These are phyloP conservation scores for Hoplostethus atlanticus DNA, from an alignment of 2,797 vertebrate genomes.

Conservation along the genomic window DNA sequence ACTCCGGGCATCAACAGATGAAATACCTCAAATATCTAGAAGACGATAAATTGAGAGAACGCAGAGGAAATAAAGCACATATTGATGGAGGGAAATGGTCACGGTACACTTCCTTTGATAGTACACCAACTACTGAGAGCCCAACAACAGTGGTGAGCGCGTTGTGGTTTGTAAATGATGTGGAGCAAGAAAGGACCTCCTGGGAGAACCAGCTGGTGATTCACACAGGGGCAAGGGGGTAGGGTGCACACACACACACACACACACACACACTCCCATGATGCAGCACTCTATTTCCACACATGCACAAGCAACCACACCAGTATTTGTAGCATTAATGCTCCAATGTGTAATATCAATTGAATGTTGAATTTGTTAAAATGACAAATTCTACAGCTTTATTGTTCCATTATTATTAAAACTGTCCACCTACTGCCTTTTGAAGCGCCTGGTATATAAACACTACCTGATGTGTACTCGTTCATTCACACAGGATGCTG, in stretches of 20 bases:
- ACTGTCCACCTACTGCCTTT: no score
- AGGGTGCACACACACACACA: not conserved
- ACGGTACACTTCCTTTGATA: not conserved
- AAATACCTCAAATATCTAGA: not conserved
- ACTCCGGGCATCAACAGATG: not conserved
- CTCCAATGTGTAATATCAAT: no score
- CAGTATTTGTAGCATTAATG: no score
- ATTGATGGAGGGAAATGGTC: not conserved
- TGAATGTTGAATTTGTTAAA: no score
- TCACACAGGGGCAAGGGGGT: constrained; percentile 24
- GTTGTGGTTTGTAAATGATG: constrained; percentile 20
- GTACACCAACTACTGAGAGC: not conserved
- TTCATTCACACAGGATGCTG: not conserved
- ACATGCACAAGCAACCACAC: not conserved
- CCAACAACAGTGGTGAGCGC: not conserved
- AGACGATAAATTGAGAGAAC: not conserved
- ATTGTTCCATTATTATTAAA: no score
- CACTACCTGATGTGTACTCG: not conserved
- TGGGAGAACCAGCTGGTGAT: constrained; percentile 73
- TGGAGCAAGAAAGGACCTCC: constrained; percentile 56
- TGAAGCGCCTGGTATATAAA: not conserved
- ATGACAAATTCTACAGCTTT: no score
- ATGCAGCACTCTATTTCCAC: not conserved
- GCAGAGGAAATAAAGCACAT: not conserved
- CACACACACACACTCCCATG: not conserved